Evolutionary conservation across 1,140 invertebrate species (phyloP), one percentile per base, ranked within the genome.

Genomic region (Aphelenchoides fujianensis): DNA sequence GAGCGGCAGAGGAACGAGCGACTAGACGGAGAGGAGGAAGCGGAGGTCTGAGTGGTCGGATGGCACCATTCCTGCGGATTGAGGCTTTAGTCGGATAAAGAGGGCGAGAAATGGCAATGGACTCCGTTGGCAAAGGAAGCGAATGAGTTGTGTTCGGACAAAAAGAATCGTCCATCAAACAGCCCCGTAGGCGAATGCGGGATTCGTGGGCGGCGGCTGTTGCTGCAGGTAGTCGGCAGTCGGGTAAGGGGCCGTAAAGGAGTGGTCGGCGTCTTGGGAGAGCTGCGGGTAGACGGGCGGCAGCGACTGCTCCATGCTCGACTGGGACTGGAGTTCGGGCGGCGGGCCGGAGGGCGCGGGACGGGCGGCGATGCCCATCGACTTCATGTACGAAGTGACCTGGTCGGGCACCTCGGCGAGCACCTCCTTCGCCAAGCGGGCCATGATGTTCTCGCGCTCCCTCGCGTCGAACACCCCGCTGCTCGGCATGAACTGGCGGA

Each of bases 401-500:
- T 79, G 77, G 19, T 66, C 66, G 1, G 77, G 77, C 34, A 79
- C 57, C 68, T 79, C 77, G 27, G 68, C 74, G 12, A 79, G 71
- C 12, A 66, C 63, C 48, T 74, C 75, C 57, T 75, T 75, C 12
- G 73, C 78, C n/a, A 79, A 62, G 5, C 41, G 69, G 19, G 23
- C 35, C 53, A 68, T 57, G 34, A 75, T 64, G 5, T 62, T 23
- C n/a, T 52, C 70, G 35, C 53, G 70, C 37, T 61, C 72, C 9
- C 35, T 36, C 0, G 52, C 23, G 23, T 32, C 75, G 31, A 30
- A 70, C n/a, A 36, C 3, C n/a, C 62, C 72, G n/a, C 23, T 62
- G 28, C 23, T 31, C 23, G 36, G 79, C 1, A 81, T 62, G 37
- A 82, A 79, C n/a, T 82, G 64, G 16, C 76, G 79, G 53, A 79